Evolutionary conservation across 2,888 invertebrate species (phyloP), one percentile per base, ranked within the genome.

Genomic region (Morpho achilles): DNA sequence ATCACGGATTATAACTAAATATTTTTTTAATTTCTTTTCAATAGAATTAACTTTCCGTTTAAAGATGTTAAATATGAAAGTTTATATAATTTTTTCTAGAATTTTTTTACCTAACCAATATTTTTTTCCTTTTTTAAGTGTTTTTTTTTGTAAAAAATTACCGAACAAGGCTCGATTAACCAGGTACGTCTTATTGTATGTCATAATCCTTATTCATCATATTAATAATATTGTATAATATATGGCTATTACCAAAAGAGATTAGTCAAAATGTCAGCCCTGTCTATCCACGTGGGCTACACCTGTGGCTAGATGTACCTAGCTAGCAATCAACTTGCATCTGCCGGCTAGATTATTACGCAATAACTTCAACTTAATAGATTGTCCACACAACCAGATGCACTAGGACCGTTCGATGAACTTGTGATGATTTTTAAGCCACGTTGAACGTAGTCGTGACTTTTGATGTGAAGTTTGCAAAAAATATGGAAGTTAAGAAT

Each of bases 231-330:
- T 54, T 23, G 48, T 50, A 53, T 56, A 59, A 59, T 54, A 55
- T 62, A 59, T 62, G 51, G 60, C 40, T 44, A 55, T 53, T 47
- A 56, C 16, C 54, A 22, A 56, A 43, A 45, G 44, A 63, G 55
- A 65, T 61, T 57, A 60, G 57, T 63, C 62, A 62, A 59, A 57
- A 60, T 61, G 59, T 54, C 47, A 83, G 61, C 87, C 86, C 86
- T 87, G 74, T 52, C 16, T 50, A 55, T 63, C 85, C 87, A 84
- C 85, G 71, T 69, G 85, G 81, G 79, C 56, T 76, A 72, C 89
- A 89, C 89, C 89, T 89, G 89, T 87, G 81, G 76, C 80, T 84
- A 85, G 82, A 84, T 84, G 82, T 83, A 84, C 76, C 74, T 65
- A 72, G 54, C 53, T 53, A 39, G 82, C 83, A 89, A 87, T 87